These are phyloP conservation scores for Sesia bembeciformis DNA, from an alignment of 2,888 invertebrate genomes.

Conservation along the genomic window DNA sequence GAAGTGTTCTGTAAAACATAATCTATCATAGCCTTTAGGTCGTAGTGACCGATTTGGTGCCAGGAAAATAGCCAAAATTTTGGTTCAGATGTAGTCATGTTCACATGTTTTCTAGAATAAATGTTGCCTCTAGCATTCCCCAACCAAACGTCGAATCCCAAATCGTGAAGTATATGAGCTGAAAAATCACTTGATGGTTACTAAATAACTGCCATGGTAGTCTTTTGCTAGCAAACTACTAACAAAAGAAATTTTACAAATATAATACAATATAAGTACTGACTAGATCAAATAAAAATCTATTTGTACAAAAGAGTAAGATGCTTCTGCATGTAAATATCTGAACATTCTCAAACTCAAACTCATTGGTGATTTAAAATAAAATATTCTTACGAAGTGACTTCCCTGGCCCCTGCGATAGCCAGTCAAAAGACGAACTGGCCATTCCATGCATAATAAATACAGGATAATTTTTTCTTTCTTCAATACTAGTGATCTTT, in stretches of 20 bases:
- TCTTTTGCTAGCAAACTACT: too few relatives aligned
- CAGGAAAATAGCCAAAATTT: conserved; percentile 20
- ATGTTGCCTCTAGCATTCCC: conserved; percentile 81
- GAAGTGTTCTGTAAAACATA: conserved; percentile 11
- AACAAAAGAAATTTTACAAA: too few relatives aligned
- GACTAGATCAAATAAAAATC: too few relatives aligned
- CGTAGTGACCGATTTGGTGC: conserved; percentile 17
- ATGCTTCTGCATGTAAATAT: too few relatives aligned
- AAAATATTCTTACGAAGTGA: neutral
- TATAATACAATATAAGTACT: too few relatives aligned
- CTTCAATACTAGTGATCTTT: neutral
- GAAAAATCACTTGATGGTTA: neutral
- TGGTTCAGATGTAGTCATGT: conserved; percentile 5
- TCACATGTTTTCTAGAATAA: conserved; percentile 43
- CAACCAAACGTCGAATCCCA: conserved; percentile 80
- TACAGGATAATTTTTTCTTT: neutral
- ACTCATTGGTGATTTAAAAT: neutral
- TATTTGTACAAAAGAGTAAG: too few relatives aligned
- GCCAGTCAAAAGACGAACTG: neutral
- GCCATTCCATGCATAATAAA: neutral
- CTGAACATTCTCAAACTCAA: too few relatives aligned
- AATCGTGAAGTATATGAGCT: conserved; percentile 58
- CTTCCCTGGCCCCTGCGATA: neutral
- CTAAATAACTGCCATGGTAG: too few relatives aligned
- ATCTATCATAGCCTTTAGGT: conserved; percentile 13